These are phyloP conservation scores for Odontophorus gujanensis DNA, from an alignment of 2,113 vertebrate species.

Conservation along the genomic window DNA sequence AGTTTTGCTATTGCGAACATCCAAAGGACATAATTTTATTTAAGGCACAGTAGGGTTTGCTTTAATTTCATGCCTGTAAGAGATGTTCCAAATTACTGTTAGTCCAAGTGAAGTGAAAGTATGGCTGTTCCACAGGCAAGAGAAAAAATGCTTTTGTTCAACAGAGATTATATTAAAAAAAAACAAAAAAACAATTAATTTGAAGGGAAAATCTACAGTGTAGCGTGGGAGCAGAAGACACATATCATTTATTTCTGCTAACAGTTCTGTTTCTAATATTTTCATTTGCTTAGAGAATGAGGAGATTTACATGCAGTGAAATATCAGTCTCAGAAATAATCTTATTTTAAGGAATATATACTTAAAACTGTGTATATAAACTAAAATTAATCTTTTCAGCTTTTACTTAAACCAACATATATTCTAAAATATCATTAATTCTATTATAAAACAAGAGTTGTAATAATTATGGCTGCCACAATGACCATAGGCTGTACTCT, in stretches of 20 bases:
- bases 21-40: not conserved
- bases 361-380: not conserved
- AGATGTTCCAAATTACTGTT: not conserved
- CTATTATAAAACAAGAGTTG: not conserved
- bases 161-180: not conserved
- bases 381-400: not conserved
- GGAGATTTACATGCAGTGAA: not conserved
- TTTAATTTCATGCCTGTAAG: not conserved
- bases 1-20: not conserved
- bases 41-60: too few species aligned
- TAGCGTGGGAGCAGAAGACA: not conserved
- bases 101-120: not conserved
- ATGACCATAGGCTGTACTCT: not conserved
- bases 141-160: not conserved
- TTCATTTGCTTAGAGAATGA: not conserved
- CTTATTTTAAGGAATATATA: not conserved
- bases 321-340: not conserved
- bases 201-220: not conserved
- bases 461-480: accelerated
- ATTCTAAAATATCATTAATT: not conserved
- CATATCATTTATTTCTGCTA: not conserved
- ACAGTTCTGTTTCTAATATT: not conserved
- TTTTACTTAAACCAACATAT: not conserved
- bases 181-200: not conserved
- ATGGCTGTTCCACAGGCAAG: not conserved